A percentile compares a stretch with the other conserved stretches of the same genome.
phyloP scores from a whole-genome alignment of 2,888 invertebrate genomes.

The Slavum lentiscoides region DNA sequence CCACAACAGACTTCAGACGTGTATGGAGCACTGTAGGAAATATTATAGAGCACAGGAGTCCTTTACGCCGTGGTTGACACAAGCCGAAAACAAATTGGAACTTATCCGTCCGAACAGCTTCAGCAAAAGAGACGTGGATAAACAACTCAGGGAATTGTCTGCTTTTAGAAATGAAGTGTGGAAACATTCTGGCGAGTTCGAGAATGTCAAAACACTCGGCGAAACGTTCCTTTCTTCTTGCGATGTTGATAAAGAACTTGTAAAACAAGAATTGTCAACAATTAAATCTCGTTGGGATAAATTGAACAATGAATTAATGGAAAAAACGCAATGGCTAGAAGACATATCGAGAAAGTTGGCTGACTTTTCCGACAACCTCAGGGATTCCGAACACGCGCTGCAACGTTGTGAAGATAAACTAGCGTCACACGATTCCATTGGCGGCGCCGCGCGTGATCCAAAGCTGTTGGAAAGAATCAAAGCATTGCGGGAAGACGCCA shows the following conservation, averaged over 20 bases:
- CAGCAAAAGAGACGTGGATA: constrained; percentile 83
- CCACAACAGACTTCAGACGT: constrained; percentile 82
- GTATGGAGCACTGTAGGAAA: constrained; percentile 89
- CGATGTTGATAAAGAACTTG: constrained; percentile 87
- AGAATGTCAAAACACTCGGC: constrained; percentile 82
- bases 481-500: constrained; percentile 78
- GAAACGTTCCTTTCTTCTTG: constrained; percentile 86
- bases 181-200: constrained; percentile 92
- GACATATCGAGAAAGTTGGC: constrained; percentile 78
- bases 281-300: constrained; percentile 89
- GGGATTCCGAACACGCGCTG: constrained; percentile 82
- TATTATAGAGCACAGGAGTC: constrained; percentile 82
- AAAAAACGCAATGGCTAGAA: constrained; percentile 79
- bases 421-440: constrained; percentile 72
- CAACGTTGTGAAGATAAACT: constrained; percentile 87
- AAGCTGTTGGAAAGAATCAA: constrained; percentile 84
- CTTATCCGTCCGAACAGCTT: constrained; percentile 77
- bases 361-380: constrained; percentile 81
- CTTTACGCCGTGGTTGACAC: constrained; percentile 85
- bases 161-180: constrained; percentile 89
- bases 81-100: constrained; percentile 82
- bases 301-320: constrained; percentile 79
- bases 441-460: constrained; percentile 78
- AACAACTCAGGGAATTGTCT: constrained; percentile 84
- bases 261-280: constrained; percentile 77